A percentile compares a stretch with the other conserved stretches of the same genome.
Conservation (phyloP, 2,888 invertebrate genomes). For the Macrosoma leucophasiata region DNA sequence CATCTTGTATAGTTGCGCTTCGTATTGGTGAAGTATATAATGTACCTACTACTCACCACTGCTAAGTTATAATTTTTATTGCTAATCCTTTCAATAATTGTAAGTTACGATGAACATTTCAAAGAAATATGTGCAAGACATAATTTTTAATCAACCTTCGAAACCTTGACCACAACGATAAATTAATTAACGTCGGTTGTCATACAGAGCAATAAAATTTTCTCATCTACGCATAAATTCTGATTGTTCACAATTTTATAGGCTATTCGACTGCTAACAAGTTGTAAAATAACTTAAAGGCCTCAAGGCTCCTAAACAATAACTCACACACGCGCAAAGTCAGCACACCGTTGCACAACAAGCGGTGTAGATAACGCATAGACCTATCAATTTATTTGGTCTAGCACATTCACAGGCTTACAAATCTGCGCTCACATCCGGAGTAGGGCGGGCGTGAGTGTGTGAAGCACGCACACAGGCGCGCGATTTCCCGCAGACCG, state of each 20-base stretch:
- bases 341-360: slow-evolving; percentile 41
- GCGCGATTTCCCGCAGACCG: slow-evolving; percentile 43
- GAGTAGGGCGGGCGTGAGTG: slow-evolving; percentile 53
- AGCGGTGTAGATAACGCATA: slow-evolving; percentile 50
- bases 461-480: slow-evolving; percentile 47
- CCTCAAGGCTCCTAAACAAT: slow-evolving; percentile 45
- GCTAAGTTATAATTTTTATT: too few species aligned
- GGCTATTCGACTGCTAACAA: slow-evolving; percentile 53
- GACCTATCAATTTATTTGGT: slow-evolving; percentile 54
- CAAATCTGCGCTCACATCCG: slow-evolving; percentile 70
- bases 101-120: too few species aligned
- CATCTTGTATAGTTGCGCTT: too few species aligned
- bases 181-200: slow-evolving; percentile 52
- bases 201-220: slow-evolving; percentile 42
- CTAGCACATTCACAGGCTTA: slow-evolving; percentile 62
- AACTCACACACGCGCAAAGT: slow-evolving; percentile 29
- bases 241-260: slow-evolving; percentile 62
- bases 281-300: slow-evolving; percentile 62
- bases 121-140: too few species aligned
- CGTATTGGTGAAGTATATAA: too few species aligned
- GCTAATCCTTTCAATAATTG: too few species aligned
- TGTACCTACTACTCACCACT: too few species aligned
- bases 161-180: slow-evolving; percentile 53
- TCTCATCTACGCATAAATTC: slow-evolving; percentile 50
- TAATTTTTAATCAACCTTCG: slow-evolving; percentile 31